Percentiles rank a stretch among this genome's conserved stretches.
These are phyloP conservation scores for Rhabditoides inermis DNA, from an alignment of 2,888 invertebrate genomes.

Conservation along the genomic window DNA sequence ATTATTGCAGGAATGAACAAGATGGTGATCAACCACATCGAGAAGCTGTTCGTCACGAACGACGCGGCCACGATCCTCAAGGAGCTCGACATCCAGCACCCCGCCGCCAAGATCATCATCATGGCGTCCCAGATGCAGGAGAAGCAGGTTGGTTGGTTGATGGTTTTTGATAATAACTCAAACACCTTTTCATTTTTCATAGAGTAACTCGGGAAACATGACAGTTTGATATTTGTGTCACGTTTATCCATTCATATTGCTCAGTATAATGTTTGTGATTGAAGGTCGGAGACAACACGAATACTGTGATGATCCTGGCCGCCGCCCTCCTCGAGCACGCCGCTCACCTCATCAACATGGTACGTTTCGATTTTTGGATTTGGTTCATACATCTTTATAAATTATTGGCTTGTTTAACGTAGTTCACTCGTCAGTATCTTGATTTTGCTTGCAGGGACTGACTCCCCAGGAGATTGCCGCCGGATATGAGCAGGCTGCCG, in stretches of 20 bases:
- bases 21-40: slow-evolving; percentile 97
- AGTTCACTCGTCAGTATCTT: neutral
- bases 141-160: slow-evolving; percentile 33
- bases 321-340: slow-evolving; percentile 84
- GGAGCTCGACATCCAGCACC: slow-evolving; percentile 74
- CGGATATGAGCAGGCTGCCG: slow-evolving; percentile 82
- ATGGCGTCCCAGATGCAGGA: slow-evolving; percentile 97
- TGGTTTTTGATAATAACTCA: neutral
- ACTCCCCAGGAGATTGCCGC: slow-evolving; percentile 92
- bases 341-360: slow-evolving; percentile 71
- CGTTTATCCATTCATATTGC: too few relatives aligned
- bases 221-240: too few relatives aligned
- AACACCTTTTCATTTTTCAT: too few relatives aligned
- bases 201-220: too few relatives aligned
- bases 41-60: slow-evolving; percentile 95
- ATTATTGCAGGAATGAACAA: slow-evolving; percentile 77
- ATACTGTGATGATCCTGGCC: slow-evolving; percentile 88
- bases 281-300: slow-evolving; percentile 81
- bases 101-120: slow-evolving; percentile 91
- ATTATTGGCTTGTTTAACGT: neutral
- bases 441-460: slow-evolving; percentile 76
- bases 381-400: neutral
- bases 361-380: slow-evolving; percentile 5
- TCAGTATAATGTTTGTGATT: too few relatives aligned
- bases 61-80: slow-evolving; percentile 94